Conservation (phyloP, 2,888 invertebrate species). For the Tinea semifulvella region DNA sequence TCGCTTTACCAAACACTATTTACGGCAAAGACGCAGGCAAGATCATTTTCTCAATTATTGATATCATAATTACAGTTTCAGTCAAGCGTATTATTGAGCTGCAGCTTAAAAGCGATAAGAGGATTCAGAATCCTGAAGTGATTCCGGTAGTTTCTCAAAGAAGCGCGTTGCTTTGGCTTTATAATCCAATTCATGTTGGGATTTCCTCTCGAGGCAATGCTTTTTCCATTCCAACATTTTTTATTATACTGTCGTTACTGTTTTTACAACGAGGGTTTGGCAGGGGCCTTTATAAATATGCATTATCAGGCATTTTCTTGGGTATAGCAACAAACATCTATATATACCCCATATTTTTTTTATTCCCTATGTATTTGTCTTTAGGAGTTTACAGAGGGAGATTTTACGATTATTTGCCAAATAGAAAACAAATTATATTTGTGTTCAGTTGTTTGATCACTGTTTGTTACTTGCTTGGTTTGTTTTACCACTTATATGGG, state of each 20-base stretch:
- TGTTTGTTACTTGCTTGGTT: slow-evolving; percentile 65
- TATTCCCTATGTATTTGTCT: slow-evolving; percentile 76
- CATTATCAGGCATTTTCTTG: slow-evolving; percentile 77
- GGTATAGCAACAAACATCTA: slow-evolving; percentile 93
- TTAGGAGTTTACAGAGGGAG: slow-evolving; percentile 40
- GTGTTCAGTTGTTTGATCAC: slow-evolving; percentile 70
- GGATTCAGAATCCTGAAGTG: background rate
- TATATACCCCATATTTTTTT: slow-evolving; percentile 90
- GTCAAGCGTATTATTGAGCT: slow-evolving; percentile 71
- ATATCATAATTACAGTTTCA: slow-evolving; percentile 78
- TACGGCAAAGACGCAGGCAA: slow-evolving; percentile 82
- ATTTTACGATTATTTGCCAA: slow-evolving; percentile 66
- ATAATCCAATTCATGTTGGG: slow-evolving; percentile 91
- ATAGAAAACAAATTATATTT: slow-evolving; percentile 70
- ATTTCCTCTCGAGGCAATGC: slow-evolving; percentile 96
- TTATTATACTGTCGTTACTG: slow-evolving; percentile 81
- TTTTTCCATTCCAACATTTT: slow-evolving; percentile 87
- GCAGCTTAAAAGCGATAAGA: slow-evolving; percentile 30
- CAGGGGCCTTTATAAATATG: slow-evolving; percentile 41
- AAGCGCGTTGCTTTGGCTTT: slow-evolving; percentile 78
- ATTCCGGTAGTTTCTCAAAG: slow-evolving; percentile 30
- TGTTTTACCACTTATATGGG: slow-evolving; percentile 82
- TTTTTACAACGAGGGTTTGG: slow-evolving; percentile 61
- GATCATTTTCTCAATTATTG: slow-evolving; percentile 82
- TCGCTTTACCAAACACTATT: slow-evolving; percentile 84